Percentiles rank a stretch among this genome's conserved stretches.
Evolutionary conservation across 2,888 invertebrate species (phyloP).

Genomic region (Clunio marinus): DNA sequence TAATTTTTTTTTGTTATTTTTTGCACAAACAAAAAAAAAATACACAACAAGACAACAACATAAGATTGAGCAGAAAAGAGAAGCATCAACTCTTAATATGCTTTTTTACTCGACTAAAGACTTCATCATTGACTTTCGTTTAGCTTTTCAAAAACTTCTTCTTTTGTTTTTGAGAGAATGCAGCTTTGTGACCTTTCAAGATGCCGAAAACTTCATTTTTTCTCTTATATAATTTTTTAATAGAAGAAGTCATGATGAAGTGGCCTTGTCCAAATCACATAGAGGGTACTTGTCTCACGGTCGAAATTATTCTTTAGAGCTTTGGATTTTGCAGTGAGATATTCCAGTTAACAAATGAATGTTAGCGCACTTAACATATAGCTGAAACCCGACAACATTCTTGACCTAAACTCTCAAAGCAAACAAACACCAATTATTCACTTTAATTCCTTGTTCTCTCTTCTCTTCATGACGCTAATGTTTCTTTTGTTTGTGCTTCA

Average conservation of each 20-base stretch:
- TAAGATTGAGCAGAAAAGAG: too few relatives aligned
- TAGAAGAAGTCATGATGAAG: not conserved
- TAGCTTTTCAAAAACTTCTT: not conserved
- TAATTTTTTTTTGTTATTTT: not conserved
- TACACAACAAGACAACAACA: not conserved
- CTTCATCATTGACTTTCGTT: conserved; percentile 11
- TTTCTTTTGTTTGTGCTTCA: not conserved
- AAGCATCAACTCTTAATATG: too few relatives aligned
- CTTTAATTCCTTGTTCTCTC: conserved; percentile 16
- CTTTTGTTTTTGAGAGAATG: conserved; percentile 2
- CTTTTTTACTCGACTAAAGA: conserved; percentile 6
- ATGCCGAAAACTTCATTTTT: not conserved
- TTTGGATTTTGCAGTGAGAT: not conserved
- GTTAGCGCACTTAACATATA: not conserved
- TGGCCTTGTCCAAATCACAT: conserved; percentile 5
- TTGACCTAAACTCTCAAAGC: conserved; percentile 33
- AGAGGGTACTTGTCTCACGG: too few relatives aligned
- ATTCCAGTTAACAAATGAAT: not conserved
- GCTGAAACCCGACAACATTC: conserved; percentile 30
- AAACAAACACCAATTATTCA: conserved; percentile 19
- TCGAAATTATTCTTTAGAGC: not conserved
- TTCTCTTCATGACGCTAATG: not conserved
- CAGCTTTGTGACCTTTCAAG: conserved; percentile 8
- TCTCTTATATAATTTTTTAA: not conserved
- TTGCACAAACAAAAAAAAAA: not conserved